A percentile compares a stretch with the other conserved stretches of the same genome.
Evolutionary conservation across 1,140 invertebrate species (phyloP).

Genomic region (Atta colombica): DNA sequence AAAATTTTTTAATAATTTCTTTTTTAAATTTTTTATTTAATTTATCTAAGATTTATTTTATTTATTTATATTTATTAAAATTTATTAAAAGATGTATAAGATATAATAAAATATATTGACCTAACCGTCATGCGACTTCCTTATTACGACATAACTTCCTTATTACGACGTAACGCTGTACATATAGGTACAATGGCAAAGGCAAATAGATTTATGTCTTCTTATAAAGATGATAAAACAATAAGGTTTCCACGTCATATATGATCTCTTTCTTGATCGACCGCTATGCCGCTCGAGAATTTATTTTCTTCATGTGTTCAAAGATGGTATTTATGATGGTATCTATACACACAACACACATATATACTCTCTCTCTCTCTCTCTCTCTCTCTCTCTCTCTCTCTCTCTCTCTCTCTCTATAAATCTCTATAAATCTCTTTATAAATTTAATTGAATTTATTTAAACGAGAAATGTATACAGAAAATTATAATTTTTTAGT

Average conservation of each 20-base stretch:
- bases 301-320: slow-evolving; percentile 34
- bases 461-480: not conserved
- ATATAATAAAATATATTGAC: not conserved
- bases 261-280: slow-evolving; percentile 68
- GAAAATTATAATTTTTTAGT: slow-evolving; percentile 5
- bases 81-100: too few species aligned
- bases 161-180: slow-evolving; percentile 18
- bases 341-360: not conserved
- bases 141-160: slow-evolving; percentile 12
- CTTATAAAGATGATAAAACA: slow-evolving; percentile 76
- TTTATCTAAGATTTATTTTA: not conserved
- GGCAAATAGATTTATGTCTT: slow-evolving; percentile 78
- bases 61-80: too few species aligned
- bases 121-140: not conserved
- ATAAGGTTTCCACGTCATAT: slow-evolving; percentile 78
- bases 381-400: too few species aligned
- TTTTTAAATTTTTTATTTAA: not conserved
- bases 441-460: not conserved
- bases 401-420: too few species aligned
- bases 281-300: slow-evolving; percentile 33
- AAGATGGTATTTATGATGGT: slow-evolving; percentile 29
- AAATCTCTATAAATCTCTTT: not conserved
- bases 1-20: not conserved
- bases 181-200: slow-evolving; percentile 39
- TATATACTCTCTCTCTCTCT: too few species aligned